Evolutionary conservation across 1,140 invertebrate species (phyloP), one percentile per base, ranked within the genome.

Genomic region (Panagrolaimus sp.): DNA sequence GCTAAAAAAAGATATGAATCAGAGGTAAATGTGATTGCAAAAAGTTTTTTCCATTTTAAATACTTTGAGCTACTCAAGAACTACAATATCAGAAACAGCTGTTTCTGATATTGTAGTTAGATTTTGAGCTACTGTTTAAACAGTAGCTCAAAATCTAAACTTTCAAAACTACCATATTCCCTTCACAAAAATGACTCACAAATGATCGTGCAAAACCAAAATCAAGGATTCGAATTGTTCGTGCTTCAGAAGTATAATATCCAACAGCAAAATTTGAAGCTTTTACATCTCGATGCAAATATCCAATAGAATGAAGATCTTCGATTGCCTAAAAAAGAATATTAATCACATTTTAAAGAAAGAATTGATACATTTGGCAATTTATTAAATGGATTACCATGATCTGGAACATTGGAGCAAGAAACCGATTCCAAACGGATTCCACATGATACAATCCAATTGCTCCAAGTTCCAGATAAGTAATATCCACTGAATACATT

Each of bases 131-230:
- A 28, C 52, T 28, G 52, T 28, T 21, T 26, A 26, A 21, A 28
- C 52, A 28, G 52, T 28, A 28, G 1, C 28, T n/a, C 10, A 28
- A 14, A 24, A 52, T n/a, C 52, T 58, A 28, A 58, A 52, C 17
- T 58, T 2, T 48, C 1, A n/a, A 21, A 58, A 58, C 52, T 21
- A 1, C 21, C 21, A 48, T 4, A 48, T 3, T n/a, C 1, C 10
- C 21, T 48, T 24, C 9, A 2, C 2, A n/a, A 15, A 65, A 21
- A 55, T 32, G 4, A 67, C 71, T 46, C 47, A 72, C 71, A 63
- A 55, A 72, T 43, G 71, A n/a, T 12, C 71, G 71, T 12, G 71
- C 71, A 67, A 72, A 72, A 32, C 71, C 71, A 63, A 72, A 72
- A 55, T 72, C 71, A 26, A 72, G 28, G 7, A 72, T 38, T 24